Evolutionary conservation across 2,113 vertebrate genomes (phyloP), one percentile per base, ranked within the genome.

Genomic region (Melanotaenia duboulayi): DNA sequence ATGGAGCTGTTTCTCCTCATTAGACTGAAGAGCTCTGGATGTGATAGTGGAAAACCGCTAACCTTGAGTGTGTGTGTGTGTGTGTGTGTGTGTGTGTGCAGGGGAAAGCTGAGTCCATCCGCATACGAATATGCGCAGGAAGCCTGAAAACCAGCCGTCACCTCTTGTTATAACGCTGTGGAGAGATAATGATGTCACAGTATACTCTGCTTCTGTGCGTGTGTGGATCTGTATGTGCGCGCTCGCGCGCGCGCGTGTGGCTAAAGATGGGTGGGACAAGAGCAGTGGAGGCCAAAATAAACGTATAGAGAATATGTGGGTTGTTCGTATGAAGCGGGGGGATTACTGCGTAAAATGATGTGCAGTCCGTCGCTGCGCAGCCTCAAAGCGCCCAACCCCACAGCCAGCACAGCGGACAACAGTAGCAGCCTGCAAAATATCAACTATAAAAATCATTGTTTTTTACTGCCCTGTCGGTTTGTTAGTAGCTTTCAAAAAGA

Each of bases 161-260:
- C 87, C 71, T 87, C 78, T 74, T 60, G 85, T 87, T 89, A 82
- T 64, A 78, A 79, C 68, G 74, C 87, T 80, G 61, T 75, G 74
- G 71, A 85, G 84, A 87, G 80, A 85, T 77, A 86, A 84, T 89
- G 87, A 92, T 90, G 92, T 91, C 91, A 92, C 92, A 87, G 83
- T 71, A 60, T 72, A 55, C 60, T 62, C 70, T 65, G 71, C 75
- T 80, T 66, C 74, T 67, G 24, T 56, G 20, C 46, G 28, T 52
- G 44, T 35, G 42, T 28, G 28, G 28, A 28, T 28, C 28, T n/a
- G 24, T 3, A 46, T 50, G 37, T 46, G 25, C 42, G 48, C 39
- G 44, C 28, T 12, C 13, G 51, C 14, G 63, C n/a, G 58, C 1
- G 39, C 1, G 14, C 7, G 78, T 54, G 42, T 71, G 23, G 80